Evolutionary conservation across 2,113 vertebrate species (phyloP), one percentile per base, ranked within the genome.

Genomic region (Syrrhaptes paradoxus): DNA sequence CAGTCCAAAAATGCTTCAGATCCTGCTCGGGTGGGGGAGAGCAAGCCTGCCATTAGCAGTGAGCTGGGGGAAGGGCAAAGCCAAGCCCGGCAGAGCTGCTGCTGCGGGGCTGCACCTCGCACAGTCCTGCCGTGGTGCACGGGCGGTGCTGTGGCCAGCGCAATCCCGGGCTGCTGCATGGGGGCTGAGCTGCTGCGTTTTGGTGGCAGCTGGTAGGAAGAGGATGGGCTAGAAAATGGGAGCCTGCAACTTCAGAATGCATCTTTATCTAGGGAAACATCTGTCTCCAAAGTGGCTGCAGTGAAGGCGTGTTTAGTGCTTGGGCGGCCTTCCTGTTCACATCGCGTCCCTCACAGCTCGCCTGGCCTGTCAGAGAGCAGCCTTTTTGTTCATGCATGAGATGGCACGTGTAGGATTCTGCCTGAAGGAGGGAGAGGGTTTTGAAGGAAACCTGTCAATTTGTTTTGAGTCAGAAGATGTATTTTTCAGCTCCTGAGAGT

Each of bases 361-460:
- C 77, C 21, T 19, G n/a, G 66, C 88, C 88, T 34, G 5, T 82
- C 43, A 0, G 79, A 71, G 87, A 96, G 81, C 3, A 67, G 48
- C 73, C 87, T 81, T 32, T 79, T 32, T 68, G 57, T 77, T 96
- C 90, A 87, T 74, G 95, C 83, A 49, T 91, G 94, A 97, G 91
- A 68, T 93, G 94, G 95, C 12, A 22, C 5, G 10, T 54, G 93
- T 84, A 93, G 73, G 85, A 76, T 91, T 91, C 89, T 89, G 95
- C 96, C 95, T 93, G 92, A 43, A 95, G 91, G 89, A 89, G 85
- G 75, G 67, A 95, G 70, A 9, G 43, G 89, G 81, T 82, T 94
- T 94, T 92, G 95, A 96, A 96, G 92, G 95, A 97, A 94, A 97
- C 96, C 87, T 97, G 95, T 96, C 96, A 92, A 79, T 96, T 95